These are phyloP conservation scores for Pyrgilauda ruficollis DNA, from an alignment of 2,113 vertebrate species.

Conservation along the genomic window DNA sequence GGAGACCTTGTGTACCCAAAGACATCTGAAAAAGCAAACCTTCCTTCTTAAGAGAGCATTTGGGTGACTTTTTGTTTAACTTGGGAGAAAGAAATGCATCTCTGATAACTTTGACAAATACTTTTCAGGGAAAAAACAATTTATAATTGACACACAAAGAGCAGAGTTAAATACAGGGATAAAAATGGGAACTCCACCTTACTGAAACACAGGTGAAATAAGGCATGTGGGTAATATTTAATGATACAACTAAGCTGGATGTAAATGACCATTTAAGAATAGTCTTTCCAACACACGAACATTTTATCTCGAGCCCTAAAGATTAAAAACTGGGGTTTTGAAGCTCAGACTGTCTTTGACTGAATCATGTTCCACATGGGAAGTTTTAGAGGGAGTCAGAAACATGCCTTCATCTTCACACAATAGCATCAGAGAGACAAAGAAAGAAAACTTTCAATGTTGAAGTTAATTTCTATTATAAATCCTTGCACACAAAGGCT, in stretches of 20 bases:
- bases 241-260: background rate
- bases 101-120: background rate
- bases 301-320: background rate
- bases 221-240: accelerated
- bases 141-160: background rate
- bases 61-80: background rate
- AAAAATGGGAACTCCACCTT: background rate
- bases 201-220: background rate
- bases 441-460: background rate
- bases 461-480: background rate
- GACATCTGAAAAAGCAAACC: background rate
- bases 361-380: background rate
- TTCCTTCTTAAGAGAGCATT: background rate
- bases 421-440: background rate
- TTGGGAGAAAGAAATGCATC: background rate
- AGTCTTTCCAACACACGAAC: background rate
- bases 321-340: background rate
- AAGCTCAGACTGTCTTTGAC: background rate
- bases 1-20: background rate
- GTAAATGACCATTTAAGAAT: background rate
- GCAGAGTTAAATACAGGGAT: background rate
- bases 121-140: background rate
- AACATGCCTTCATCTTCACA: background rate
- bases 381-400: background rate
- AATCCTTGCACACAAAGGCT: background rate